These are phyloP conservation scores for Parapsyche elsis DNA, from an alignment of 1,140 invertebrate genomes.

Conservation along the genomic window DNA sequence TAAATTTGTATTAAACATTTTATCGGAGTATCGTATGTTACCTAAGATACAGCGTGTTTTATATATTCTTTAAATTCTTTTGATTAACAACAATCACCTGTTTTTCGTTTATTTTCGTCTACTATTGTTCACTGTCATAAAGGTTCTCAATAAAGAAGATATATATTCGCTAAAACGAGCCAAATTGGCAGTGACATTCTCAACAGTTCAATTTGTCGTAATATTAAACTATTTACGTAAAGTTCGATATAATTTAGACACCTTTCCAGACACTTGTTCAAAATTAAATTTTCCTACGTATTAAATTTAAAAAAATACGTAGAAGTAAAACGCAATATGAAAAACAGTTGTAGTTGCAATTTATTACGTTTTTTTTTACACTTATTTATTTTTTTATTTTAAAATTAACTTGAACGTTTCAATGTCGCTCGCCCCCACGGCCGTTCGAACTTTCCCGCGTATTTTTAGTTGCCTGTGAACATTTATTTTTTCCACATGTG, in stretches of 20 bases:
- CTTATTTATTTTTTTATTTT: neutral
- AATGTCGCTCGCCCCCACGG: slow-evolving; percentile 28
- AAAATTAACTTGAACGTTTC: slow-evolving; percentile 10
- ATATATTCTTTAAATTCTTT: neutral
- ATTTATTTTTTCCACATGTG: slow-evolving; percentile 16
- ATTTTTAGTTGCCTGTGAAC: slow-evolving; percentile 25
- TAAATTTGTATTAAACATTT: no score
- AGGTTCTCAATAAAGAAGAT: neutral
- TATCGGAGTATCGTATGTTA: no score
- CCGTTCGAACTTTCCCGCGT: slow-evolving; percentile 20
- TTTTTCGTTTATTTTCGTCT: neutral
- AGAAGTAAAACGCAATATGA: no score
- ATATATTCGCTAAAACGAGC: slow-evolving; percentile 30
- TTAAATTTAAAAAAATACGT: no score
- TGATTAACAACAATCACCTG: slow-evolving; percentile 27
- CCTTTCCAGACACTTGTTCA: no score
- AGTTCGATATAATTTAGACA: no score
- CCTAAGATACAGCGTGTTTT: no score
- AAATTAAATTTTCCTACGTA: no score
- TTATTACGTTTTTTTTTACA: no score
- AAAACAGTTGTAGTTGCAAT: no score
- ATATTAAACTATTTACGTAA: neutral
- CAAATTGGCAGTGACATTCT: slow-evolving; percentile 37
- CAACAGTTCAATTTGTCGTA: no score
- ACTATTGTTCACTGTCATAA: slow-evolving; percentile 13